A percentile compares a stretch with the other conserved stretches of the same genome.
These are phyloP conservation scores for Clistopyga incitator DNA, from an alignment of 2,888 invertebrate genomes.

Conservation along the genomic window DNA sequence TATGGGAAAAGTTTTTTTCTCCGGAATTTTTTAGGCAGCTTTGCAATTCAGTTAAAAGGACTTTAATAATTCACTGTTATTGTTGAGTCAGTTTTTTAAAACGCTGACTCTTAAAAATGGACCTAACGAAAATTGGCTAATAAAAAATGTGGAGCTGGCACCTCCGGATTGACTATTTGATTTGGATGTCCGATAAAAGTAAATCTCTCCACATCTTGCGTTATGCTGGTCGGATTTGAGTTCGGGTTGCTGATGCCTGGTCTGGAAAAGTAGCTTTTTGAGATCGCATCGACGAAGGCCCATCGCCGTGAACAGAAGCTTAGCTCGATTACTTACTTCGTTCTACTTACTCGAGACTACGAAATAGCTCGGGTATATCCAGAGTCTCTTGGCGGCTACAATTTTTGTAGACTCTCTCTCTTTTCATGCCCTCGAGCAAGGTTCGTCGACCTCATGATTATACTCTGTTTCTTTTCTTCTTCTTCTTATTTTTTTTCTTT, in stretches of 20 bases:
- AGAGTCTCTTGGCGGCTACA: neutral
- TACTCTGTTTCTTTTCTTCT: neutral
- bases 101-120: neutral
- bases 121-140: neutral
- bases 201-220: neutral
- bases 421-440: conserved; percentile 4
- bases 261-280: neutral
- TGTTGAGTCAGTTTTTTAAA: neutral
- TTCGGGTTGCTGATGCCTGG: neutral
- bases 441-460: conserved; percentile 16
- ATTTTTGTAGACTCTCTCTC: neutral
- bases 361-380: conserved; percentile 12
- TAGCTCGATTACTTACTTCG: conserved; percentile 23
- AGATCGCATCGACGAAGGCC: conserved; percentile 12
- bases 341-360: conserved; percentile 11
- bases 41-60: neutral
- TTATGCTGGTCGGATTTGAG: neutral
- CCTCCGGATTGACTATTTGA: neutral
- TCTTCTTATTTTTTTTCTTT: neutral
- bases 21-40: too few species aligned
- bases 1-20: too few species aligned
- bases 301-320: conserved; percentile 29
- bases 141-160: neutral
- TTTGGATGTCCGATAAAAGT: conserved; percentile 13
- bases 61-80: neutral